Conservation (phyloP, 2,797 vertebrate species). For the Loris lydekkerianus region DNA sequence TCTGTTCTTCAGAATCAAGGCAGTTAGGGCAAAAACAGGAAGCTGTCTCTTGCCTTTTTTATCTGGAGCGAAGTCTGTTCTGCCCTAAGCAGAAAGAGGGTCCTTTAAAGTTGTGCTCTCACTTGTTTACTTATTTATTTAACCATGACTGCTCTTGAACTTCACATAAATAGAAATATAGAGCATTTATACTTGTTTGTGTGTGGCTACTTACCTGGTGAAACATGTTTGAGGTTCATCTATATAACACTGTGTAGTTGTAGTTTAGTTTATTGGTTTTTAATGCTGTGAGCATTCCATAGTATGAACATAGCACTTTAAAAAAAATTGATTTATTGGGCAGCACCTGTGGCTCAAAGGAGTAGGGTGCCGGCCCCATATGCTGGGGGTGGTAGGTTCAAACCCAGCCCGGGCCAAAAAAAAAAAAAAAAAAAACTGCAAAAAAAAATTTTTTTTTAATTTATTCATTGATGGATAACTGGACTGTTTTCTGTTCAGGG, state of each 20-base stretch:
- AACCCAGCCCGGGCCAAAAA: too few species aligned
- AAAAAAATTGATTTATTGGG: too few species aligned
- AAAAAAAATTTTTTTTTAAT: neutral
- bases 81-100: neutral
- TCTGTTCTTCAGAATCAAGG: neutral
- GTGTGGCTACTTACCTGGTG: neutral
- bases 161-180: neutral
- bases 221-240: neutral
- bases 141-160: neutral
- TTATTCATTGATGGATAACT: slow-evolving; percentile 29
- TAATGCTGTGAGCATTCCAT: neutral
- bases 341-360: too few species aligned
- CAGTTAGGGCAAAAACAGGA: neutral
- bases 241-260: neutral
- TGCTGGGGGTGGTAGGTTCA: too few species aligned
- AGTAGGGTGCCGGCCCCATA: too few species aligned
- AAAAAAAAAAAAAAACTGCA: neutral
- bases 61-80: neutral
- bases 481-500: neutral
- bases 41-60: neutral
- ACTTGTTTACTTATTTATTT: neutral
- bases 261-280: neutral
- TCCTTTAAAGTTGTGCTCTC: neutral
- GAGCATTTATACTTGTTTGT: neutral
- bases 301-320: neutral